phyloP scores from a whole-genome alignment of 2,113 vertebrate species.

The Mustelus asterias region DNA sequence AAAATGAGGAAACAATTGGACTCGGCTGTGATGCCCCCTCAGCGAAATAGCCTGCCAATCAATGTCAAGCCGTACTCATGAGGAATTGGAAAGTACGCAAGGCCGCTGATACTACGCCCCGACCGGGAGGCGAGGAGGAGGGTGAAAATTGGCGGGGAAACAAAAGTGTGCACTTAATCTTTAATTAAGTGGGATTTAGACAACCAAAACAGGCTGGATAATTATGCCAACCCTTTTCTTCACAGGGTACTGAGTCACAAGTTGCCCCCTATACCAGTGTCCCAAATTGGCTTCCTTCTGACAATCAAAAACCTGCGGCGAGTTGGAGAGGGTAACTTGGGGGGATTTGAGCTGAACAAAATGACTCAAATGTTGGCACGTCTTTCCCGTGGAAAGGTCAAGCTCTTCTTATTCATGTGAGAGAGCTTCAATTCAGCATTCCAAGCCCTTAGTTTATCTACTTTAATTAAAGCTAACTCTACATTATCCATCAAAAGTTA shows the following conservation, averaged over 20 bases:
- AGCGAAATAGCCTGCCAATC: conserved; percentile 17
- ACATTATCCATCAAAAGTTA: conserved; percentile 30
- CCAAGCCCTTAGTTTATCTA: background rate
- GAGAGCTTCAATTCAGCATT: background rate
- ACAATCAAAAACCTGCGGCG: background rate
- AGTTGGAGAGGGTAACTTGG: background rate
- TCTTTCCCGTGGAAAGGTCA: background rate
- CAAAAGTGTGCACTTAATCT: conserved; percentile 24
- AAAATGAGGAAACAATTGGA: conserved; percentile 7
- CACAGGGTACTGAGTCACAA: background rate
- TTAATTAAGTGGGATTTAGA: conserved; percentile 33
- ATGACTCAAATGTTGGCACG: background rate
- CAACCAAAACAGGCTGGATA: background rate
- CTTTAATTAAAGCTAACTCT: conserved; percentile 16
- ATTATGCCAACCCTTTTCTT: conserved; percentile 9
- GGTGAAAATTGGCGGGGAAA: background rate
- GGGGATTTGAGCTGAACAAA: background rate
- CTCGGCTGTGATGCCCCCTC: conserved; percentile 13
- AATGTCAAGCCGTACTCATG: background rate
- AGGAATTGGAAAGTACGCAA: background rate
- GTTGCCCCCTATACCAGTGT: background rate
- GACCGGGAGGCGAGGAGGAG: background rate
- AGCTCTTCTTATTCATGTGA: background rate
- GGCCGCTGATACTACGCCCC: background rate
- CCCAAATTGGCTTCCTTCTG: background rate